Base-by-base conservation (phyloP, 2,888 invertebrate genomes). In the Encarsia formosa region DNA sequence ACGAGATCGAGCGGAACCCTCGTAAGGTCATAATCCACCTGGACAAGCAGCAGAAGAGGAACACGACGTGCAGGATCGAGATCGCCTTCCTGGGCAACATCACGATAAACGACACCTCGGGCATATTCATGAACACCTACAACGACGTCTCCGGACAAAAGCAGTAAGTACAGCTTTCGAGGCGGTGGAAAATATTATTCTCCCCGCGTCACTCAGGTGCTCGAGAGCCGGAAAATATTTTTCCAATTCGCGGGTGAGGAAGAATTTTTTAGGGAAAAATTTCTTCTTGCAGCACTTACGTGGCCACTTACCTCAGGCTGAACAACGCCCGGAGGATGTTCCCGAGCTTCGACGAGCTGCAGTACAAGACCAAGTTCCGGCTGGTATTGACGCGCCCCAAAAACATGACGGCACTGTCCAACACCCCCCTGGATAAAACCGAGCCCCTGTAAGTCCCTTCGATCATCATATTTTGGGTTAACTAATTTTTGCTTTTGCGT, bases 291-390 rank as follows among this genome's bases (percentile, higher is more conserved):
- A 81, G 81, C 61, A 78, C 79, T 63, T 85, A 85, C 63, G 79
- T 84, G 16, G 86, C 82, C 0, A 85, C 87, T 0, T 81, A 86
- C 63, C 75, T 88, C 56, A 77, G 86, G 32, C 85, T 87, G 0
- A 85, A 86, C 68, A 81, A 87, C 65, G 88, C 89, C 0, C 78
- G 87, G n/a, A 78, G 80, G 18, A 77, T 88, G 60, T 90, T 91
- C 67, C 90, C 90, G 0, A 90, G 90, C 64, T 88, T 88, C 68
- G 89, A 90, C 66, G 87, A 88, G 64, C 88, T 89, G 0, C 81
- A 79, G 0, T 85, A 82, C 65, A 91, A 89, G 74, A 84, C 85
- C 1, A 83, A 84, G 0, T 86, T 87, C 63, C 78, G 81, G 31
- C 68, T 83, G 40, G 85, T 77, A 60, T 80, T 83, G 26, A 81